Base-by-base conservation (phyloP, 2,888 invertebrate species). In the Polydrusus cervinus region DNA sequence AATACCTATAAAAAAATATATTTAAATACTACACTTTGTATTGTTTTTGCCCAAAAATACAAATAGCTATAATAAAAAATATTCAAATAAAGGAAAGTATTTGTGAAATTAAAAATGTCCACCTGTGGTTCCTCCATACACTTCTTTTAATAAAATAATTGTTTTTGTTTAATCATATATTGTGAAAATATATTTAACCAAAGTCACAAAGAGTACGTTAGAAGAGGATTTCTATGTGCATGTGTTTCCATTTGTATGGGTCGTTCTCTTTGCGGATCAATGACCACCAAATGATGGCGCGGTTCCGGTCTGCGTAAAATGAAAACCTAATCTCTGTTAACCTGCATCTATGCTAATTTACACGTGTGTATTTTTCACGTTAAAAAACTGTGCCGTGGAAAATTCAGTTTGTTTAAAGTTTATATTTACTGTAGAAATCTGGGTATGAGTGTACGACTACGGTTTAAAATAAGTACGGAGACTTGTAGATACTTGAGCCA, bases 211-310 rank as follows among this genome's bases (percentile, higher is more conserved):
- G 34, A 34, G 7, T 34, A 34, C 34, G 34, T 34, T 34, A 34
- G 8, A 34, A 7, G 10, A 10, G 34, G 1, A 34, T 34, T 34
- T 34, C 34, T 34, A 34, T 34, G 10, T 60, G 25, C 14, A 11
- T 38, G 14, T 38, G 18, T 60, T 60, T 38, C 38, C 38, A 38
- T 51, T 66, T 47, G 34, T 18, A n/a, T 57, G 34, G 40, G 34
- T 51, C 55, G 67, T 25, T 62, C 30, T 47, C 49, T 69, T 80
- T 80, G 80, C 81, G 82, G 81, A 80, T 81, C 82, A 82, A 80
- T 79, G 81, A 74, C 78, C 79, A 75, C 77, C 79, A 74, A 80
- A 79, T 79, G 79, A 81, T 79, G 80, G 81, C 82, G 83, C 80
- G 80, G 79, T 81, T 83, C 83, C 83, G 83, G 83, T 82, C 76